Percentiles rank a stretch among this genome's conserved stretches.
These are phyloP conservation scores for Anguilla japonica DNA, from an alignment of 2,113 vertebrate species.

Conservation along the genomic window DNA sequence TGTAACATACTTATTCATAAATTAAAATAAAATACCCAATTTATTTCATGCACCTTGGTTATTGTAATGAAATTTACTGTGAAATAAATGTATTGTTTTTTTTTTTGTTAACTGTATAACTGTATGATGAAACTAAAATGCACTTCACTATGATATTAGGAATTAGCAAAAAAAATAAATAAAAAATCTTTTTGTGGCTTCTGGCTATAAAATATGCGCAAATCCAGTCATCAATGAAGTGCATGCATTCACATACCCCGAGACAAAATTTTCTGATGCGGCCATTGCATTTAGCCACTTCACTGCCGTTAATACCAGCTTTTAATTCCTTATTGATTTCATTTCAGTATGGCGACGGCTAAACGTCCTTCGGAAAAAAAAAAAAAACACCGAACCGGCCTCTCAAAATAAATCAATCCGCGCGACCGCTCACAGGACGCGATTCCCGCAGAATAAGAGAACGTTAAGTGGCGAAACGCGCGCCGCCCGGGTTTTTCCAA, in stretches of 20 bases:
- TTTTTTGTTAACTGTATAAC: not conserved
- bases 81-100: not conserved
- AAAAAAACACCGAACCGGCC: not conserved
- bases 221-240: not conserved
- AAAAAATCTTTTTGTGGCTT: not conserved
- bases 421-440: not conserved
- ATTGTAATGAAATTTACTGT: not conserved
- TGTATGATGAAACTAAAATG: not conserved
- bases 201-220: not conserved
- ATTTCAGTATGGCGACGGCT: not conserved
- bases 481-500: not conserved
- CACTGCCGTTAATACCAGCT: not conserved
- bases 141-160: not conserved
- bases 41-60: not conserved
- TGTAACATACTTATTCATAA: not conserved
- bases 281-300: not conserved
- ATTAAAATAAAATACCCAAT: not conserved
- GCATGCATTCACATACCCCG: not conserved
- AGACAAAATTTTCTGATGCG: not conserved
- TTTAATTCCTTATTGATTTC: slow-evolving; percentile 1
- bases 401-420: not conserved
- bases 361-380: not conserved
- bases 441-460: not conserved
- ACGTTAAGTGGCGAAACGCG: not conserved
- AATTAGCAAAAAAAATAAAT: not conserved